Percentiles rank a stretch among this genome's conserved stretches.
Conservation (phyloP, 1,140 invertebrate species). For the Polypedilum pembai region DNA sequence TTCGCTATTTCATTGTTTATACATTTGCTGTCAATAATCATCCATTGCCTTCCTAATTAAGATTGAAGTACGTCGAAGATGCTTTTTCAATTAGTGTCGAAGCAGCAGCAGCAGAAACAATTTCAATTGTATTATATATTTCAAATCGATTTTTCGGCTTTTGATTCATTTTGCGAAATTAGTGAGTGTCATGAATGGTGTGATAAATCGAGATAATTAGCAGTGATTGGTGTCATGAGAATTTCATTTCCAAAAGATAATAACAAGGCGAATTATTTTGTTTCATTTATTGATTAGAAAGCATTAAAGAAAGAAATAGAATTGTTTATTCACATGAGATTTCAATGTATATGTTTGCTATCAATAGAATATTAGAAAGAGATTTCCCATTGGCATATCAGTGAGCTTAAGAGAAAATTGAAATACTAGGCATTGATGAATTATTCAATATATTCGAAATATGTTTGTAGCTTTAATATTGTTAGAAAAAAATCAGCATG, state of each 20-base stretch:
- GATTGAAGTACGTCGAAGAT: slow-evolving; percentile 5
- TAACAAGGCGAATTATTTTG: no score
- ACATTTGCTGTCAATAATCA: neutral
- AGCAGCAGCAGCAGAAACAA: neutral
- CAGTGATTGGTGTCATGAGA: slow-evolving; percentile 9
- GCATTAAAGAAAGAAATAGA: no score
- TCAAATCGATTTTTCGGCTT: neutral
- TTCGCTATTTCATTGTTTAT: neutral
- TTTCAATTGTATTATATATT: neutral
- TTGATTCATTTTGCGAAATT: neutral
- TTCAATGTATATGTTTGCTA: no score
- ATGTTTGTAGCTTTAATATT: no score
- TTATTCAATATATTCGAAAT: no score
- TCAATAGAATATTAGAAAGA: no score
- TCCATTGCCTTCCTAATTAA: neutral
- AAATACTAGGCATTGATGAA: no score
- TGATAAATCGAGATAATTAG: neutral
- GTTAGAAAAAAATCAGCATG: no score
- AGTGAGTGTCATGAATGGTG: neutral
- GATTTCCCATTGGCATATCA: no score
- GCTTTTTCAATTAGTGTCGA: slow-evolving; percentile 17
- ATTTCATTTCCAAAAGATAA: neutral
- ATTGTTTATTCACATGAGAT: no score
- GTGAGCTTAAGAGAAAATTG: no score
- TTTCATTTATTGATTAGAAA: no score